phyloP scores from a whole-genome alignment of 2,797 vertebrate species.

The Acanthiza pusilla region DNA sequence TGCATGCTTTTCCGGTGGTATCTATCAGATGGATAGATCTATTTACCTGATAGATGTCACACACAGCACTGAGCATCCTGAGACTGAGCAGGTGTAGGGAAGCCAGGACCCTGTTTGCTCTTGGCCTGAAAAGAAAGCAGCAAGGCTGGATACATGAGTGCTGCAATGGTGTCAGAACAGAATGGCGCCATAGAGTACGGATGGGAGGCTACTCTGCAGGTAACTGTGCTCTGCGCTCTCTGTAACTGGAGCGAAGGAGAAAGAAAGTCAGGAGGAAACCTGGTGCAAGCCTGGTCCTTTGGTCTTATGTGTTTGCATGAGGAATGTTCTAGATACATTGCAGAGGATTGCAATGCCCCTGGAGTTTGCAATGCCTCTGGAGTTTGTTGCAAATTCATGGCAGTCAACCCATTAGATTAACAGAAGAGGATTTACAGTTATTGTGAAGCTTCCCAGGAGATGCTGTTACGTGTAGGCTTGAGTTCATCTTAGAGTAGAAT shows the following conservation, averaged over 20 bases:
- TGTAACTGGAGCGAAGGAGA: not conserved
- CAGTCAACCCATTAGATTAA: not conserved
- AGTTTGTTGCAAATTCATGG: not conserved
- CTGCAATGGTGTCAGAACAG: not conserved
- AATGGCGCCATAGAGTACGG: too few species aligned
- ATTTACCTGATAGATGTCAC: not conserved
- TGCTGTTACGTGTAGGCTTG: not conserved
- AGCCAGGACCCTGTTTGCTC: not conserved
- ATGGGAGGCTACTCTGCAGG: not conserved
- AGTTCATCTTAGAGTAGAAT: not conserved
- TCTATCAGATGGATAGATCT: too few species aligned
- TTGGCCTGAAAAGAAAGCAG: not conserved
- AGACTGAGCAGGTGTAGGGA: not conserved
- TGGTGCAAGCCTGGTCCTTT: not conserved
- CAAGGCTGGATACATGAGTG: not conserved
- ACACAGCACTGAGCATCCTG: too few species aligned
- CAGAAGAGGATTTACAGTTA: slow-evolving; percentile 6
- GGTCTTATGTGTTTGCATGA: not conserved
- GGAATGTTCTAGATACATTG: not conserved
- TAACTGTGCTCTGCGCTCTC: not conserved
- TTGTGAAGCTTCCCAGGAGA: slow-evolving; percentile 1
- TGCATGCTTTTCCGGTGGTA: not conserved
- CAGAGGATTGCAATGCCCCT: not conserved
- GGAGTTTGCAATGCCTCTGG: not conserved
- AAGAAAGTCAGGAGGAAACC: not conserved